Evolutionary conservation across 1,140 invertebrate genomes (phyloP), one percentile per base, ranked within the genome.

Genomic region (Pseudomyrmex dendroicus): DNA sequence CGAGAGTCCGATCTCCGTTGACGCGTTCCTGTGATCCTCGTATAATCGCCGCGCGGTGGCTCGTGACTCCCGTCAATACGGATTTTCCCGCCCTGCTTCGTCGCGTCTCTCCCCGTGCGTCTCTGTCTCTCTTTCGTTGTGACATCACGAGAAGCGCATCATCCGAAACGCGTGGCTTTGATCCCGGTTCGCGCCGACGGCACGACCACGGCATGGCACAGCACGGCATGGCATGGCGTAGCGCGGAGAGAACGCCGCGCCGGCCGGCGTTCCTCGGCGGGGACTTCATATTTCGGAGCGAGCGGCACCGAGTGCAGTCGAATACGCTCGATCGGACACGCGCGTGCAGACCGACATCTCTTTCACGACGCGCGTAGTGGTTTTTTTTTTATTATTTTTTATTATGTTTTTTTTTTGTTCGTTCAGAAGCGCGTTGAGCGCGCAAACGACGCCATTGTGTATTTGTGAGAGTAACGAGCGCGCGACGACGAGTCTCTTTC

Each of bases 181-280:
- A 3, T 3, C 25, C 25, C 25, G 2, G 48, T 9, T 9, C 66
- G 48, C 7, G 57, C 17, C 50, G 15, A 61, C 15, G 15, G 4
- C 44, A 17, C 3, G n/a, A 15, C 35, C 5, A 35, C 35, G 35
- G 74, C 73, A 50, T 50, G 86, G 63, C 74, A 64, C 67, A 54
- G 85, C 73, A 12, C 10, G 64, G 77, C 76, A 84, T 78, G 84
- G 80, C 25, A 59, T 54, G 25, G 54, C 72, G 72, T 73, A 73
- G 44, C 44, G 44, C 44, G 82, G 61, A 80, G 76, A 78, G 85
- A 73, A 89, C 73, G 90, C 91, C 91, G 92, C 80, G 91, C 92
- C 91, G 92, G 91, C 91, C 91, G 92, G 91, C 91, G 88, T 92
- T 90, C 90, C 82, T 64, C 82, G 46, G 35, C 62, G 17, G 35